A percentile compares a stretch with the other conserved stretches of the same genome.
Conservation (phyloP, 2,888 invertebrate species). For the Poecilobothrus nobilitatus region DNA sequence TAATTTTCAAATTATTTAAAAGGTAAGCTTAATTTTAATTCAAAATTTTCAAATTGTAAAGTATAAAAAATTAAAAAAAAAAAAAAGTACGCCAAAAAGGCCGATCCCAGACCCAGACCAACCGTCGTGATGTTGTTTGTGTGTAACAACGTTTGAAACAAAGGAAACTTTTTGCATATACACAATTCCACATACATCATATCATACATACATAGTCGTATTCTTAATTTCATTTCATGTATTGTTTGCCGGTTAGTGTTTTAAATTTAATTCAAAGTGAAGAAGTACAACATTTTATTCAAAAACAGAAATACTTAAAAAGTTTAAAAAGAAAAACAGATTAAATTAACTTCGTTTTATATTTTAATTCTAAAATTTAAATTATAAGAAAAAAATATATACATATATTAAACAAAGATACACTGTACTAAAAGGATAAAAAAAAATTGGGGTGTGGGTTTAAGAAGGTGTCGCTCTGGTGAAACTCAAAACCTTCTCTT, state of each 20-base stretch:
- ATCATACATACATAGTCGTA: too few species aligned
- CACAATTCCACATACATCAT: too few species aligned
- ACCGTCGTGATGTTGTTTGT: constrained; percentile 1
- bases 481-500: background rate
- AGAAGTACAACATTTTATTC: background rate
- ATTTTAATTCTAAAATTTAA: too few species aligned
- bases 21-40: constrained; percentile 6
- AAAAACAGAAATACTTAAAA: too few species aligned
- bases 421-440: background rate
- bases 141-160: background rate
- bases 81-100: constrained; percentile 6
- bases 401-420: background rate
- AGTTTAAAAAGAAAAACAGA: too few species aligned
- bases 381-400: too few species aligned
- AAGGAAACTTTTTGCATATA: background rate
- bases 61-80: background rate
- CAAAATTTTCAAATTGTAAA: background rate
- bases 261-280: background rate
- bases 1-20: background rate
- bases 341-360: too few species aligned
- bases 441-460: background rate
- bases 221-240: background rate
- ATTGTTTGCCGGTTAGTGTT: constrained; percentile 4
- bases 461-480: background rate
- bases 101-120: constrained; percentile 2